phyloP scores from a whole-genome alignment of 2,888 invertebrate species.

The Chalcosyrphus nemorum region DNA sequence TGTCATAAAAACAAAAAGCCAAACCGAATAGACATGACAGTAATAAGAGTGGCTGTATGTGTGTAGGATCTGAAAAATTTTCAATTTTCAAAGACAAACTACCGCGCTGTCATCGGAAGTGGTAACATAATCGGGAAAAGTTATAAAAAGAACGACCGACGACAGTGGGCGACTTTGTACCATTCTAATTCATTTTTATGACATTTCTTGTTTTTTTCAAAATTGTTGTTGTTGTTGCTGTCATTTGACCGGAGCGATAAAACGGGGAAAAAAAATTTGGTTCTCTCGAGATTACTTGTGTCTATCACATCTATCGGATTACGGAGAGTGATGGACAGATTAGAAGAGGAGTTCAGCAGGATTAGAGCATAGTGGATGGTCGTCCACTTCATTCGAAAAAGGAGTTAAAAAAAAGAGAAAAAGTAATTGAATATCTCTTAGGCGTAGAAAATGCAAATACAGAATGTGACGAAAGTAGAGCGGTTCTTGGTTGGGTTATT shows the following conservation, averaged over 20 bases:
- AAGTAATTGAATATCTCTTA: background rate
- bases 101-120: conserved; percentile 43
- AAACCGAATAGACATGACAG: background rate
- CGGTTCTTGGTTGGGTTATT: background rate
- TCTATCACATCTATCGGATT: background rate
- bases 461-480: conserved; percentile 7
- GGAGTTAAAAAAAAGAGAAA: background rate
- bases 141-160: conserved; percentile 23
- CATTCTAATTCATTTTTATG: conserved; percentile 39
- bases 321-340: background rate
- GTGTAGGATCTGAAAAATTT: background rate
- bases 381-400: background rate
- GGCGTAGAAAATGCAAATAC: background rate
- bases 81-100: conserved; percentile 3
- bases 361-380: background rate
- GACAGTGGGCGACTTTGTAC: conserved; percentile 34
- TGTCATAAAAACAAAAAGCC: background rate
- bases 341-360: background rate
- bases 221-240: background rate
- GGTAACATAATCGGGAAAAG: conserved; percentile 43
- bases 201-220: background rate
- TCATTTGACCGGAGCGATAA: conserved; percentile 8
- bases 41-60: background rate
- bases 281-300: background rate
- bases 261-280: background rate